Base-by-base conservation (phyloP, 2,113 vertebrate species). In the Piprites chloris region DNA sequence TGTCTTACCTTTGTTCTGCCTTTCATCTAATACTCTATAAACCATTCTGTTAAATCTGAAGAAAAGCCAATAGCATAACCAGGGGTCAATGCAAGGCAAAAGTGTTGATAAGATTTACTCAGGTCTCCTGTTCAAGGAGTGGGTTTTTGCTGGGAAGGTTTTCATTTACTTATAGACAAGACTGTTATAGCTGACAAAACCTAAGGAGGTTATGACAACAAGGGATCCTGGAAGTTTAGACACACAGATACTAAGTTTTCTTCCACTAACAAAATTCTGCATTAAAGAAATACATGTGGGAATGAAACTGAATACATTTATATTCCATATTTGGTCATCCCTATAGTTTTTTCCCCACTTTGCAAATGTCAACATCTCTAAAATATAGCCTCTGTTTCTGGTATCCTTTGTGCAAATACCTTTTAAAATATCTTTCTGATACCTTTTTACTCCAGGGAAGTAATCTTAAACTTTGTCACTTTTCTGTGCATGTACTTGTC, bases 331-430 rank as follows among this genome's bases (percentile, higher is more conserved):
- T 58, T 69, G 13, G 24, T 41, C 35, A 85, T 47, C 7, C 2
- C 5, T 2, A 33, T 22, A 3, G 0, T 24, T 65, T 77, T 89
- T 55, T 12, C 2, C 16, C 3, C 4, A 61, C 37, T 69, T 77
- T 87, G 2, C 27, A 63, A 67, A 52, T 44, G 9, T 32, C 26
- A 81, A 41, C 20, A 55, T 35, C 12, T 68, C 15, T 37, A 52
- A 59, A 82, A 81, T 28, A 50, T 4, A 72, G 6, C 6, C 21
- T 68, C 27, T 59, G 10, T 65, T 47, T 35, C 37, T 87, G 21
- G 11, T 50, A 55, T 23, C 4, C 14, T 75, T 55, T 76, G 27
- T 68, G 24, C 6, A 72, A 82, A 79, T 47, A 26, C 3, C 1
- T 78, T 85, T 74, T 33, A 55, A 62, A 74, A 67, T 28, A 68